These are phyloP conservation scores for Protaetia brevitarsis DNA, from an alignment of 1,140 invertebrate species.

Conservation along the genomic window DNA sequence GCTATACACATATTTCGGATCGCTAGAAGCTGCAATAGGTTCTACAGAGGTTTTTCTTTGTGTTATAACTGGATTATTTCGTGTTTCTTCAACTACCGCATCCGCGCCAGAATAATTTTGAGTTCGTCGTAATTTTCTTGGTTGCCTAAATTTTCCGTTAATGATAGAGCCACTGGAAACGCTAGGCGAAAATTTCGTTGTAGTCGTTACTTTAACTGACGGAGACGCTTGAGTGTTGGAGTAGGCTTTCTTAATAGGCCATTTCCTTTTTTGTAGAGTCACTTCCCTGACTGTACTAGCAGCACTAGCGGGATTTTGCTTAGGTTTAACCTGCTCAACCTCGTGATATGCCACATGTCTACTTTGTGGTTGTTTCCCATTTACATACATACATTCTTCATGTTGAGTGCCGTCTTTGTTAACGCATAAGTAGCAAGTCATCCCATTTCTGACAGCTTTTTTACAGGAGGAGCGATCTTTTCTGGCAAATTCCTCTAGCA, in stretches of 20 bases:
- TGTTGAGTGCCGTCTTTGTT: conserved; percentile 64
- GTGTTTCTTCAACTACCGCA: conserved; percentile 10
- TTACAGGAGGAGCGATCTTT: conserved; percentile 69
- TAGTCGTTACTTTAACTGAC: conserved; percentile 20
- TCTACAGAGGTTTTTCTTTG: conserved; percentile 49
- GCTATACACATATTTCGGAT: conserved; percentile 62
- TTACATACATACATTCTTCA: conserved; percentile 73
- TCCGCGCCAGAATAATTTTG: conserved; percentile 19
- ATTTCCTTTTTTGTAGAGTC: conserved; percentile 25
- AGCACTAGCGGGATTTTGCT: conserved; percentile 34
- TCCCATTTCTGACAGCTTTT: conserved; percentile 64
- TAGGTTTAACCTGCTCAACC: conserved; percentile 46
- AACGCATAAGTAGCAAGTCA: conserved; percentile 70
- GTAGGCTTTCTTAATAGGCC: conserved; percentile 32
- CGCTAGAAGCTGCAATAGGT: conserved; percentile 57
- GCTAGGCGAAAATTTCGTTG: conserved; percentile 8
- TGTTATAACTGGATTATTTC: not conserved
- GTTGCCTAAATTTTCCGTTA: conserved; percentile 18
- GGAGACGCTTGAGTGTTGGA: conserved; percentile 22
- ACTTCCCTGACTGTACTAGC: not conserved
- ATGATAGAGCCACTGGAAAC: not conserved
- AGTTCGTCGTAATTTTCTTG: conserved; percentile 19
- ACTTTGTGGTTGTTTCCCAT: conserved; percentile 57
- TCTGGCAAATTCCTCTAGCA: conserved; percentile 64
- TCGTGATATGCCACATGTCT: conserved; percentile 58